These are phyloP conservation scores for Lutra lutra DNA, from an alignment of 2,797 vertebrate species.

Conservation along the genomic window DNA sequence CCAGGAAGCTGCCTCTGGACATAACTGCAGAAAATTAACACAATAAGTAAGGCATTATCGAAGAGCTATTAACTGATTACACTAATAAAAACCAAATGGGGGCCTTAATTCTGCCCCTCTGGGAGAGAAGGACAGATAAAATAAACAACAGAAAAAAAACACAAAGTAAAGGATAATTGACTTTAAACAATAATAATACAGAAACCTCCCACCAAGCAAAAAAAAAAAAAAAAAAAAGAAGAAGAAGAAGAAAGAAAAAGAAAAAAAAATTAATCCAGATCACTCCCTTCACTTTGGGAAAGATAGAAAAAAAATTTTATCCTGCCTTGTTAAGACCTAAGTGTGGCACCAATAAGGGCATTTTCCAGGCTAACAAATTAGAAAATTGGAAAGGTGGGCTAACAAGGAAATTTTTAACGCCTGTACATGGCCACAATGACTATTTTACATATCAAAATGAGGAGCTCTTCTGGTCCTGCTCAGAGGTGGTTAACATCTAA, in stretches of 20 bases:
- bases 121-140: conserved; percentile 66
- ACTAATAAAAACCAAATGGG: conserved; percentile 80
- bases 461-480: not conserved
- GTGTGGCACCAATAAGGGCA: not conserved
- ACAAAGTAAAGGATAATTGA: conserved; percentile 60
- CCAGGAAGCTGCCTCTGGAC: conserved; percentile 71
- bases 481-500: not conserved
- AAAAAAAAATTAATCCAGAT: not conserved
- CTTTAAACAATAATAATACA: conserved; percentile 70
- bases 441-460: not conserved
- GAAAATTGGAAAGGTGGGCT: not conserved
- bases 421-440: not conserved
- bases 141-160: conserved; percentile 67
- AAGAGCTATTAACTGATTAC: conserved; percentile 76
- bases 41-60: conserved; percentile 77
- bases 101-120: conserved; percentile 58
- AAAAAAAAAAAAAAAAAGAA: not conserved
- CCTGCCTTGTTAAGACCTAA: not conserved
- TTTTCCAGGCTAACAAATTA: not conserved
- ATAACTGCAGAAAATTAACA: conserved; percentile 79
- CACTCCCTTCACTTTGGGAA: not conserved
- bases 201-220: not conserved
- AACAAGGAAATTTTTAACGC: not conserved
- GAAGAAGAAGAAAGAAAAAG: too few species aligned
- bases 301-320: not conserved